Evolutionary conservation across 35 echinoderm and acorn worm species (phyloP).

Genomic region (Lytechinus pictus): DNA sequence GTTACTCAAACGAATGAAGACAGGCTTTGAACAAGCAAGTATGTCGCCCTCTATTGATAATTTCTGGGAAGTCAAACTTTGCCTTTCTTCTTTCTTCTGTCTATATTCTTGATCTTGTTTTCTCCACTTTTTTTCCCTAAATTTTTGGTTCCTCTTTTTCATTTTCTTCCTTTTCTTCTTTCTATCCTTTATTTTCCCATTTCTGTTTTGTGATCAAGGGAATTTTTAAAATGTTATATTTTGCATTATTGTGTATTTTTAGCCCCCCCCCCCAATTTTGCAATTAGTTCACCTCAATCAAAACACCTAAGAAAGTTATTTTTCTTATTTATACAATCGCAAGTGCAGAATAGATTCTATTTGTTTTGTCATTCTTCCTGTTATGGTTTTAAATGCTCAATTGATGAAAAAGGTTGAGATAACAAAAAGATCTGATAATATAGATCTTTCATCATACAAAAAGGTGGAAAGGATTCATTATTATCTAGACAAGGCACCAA

Average conservation of each 20-base stretch:
- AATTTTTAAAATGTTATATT: background rate
- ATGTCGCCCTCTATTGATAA: conserved; percentile 43
- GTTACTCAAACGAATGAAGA: conserved; percentile 89
- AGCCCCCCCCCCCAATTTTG: background rate
- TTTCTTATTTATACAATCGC: background rate
- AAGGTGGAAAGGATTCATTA: conserved; percentile 13
- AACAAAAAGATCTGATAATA: background rate
- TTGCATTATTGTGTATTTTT: background rate
- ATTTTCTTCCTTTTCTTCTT: background rate
- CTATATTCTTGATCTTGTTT: background rate
- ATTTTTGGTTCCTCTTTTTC: background rate
- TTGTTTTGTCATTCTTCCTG: background rate
- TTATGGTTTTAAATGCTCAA: background rate
- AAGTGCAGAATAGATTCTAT: background rate
- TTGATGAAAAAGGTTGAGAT: background rate
- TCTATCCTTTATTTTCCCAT: too few relatives aligned
- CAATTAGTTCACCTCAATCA: background rate
- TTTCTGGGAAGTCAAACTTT: background rate
- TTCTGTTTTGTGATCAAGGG: background rate
- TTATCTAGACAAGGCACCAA: background rate
- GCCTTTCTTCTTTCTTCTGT: background rate
- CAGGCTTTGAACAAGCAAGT: conserved; percentile 97
- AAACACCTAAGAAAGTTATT: background rate
- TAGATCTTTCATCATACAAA: background rate
- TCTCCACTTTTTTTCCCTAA: too few relatives aligned